Base-by-base conservation (phyloP, 2,113 vertebrate genomes). In the Centrocercus urophasianus region DNA sequence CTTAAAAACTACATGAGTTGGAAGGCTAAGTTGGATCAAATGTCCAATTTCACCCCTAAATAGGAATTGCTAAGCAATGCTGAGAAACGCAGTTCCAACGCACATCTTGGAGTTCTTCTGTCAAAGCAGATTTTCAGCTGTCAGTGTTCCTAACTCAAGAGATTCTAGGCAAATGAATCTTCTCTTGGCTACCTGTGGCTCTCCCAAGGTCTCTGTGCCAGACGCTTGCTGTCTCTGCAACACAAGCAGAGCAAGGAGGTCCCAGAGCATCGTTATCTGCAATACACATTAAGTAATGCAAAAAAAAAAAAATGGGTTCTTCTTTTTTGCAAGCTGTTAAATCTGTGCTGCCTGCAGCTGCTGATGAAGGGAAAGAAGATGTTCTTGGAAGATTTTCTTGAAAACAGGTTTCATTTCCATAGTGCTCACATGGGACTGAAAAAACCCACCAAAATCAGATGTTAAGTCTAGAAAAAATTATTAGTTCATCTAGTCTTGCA, bases 121-220 rank as follows among this genome's bases (percentile, higher is more conserved):
- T 81, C 64, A 91, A 83, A 91, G 50, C 88, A 91, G 64, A 60
- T 91, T 91, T 95, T 91, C 54, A 73, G 73, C 48, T 70, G 43
- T 81, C 88, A 70, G 28, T 86, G 43, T 83, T 86, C 56, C 70
- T 77, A 81, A 36, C 65, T 65, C 65, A 50, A 81, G 60, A 73
- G 89, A 89, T 80, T 89, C 25, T 56, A 77, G 70, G 64, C 65
- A 56, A 80, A 66, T 3, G 1, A 86, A 86, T 34, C 36, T 57
- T 60, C 60, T 83, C 0, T 89, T 89, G 90, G 90, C 78, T 75
- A 83, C 88, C 69, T 93, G 90, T 84, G 61, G 70, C 78, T 87
- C 64, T 96, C 82, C 65, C 65, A 69, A 24, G 50, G 14, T 73
- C 74, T 30, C 70, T 65, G 0, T 93, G 77, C 73, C 90, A 91